phyloP scores from a whole-genome alignment of 2,797 vertebrate species.

The Sebastiscus albofasciatus region DNA sequence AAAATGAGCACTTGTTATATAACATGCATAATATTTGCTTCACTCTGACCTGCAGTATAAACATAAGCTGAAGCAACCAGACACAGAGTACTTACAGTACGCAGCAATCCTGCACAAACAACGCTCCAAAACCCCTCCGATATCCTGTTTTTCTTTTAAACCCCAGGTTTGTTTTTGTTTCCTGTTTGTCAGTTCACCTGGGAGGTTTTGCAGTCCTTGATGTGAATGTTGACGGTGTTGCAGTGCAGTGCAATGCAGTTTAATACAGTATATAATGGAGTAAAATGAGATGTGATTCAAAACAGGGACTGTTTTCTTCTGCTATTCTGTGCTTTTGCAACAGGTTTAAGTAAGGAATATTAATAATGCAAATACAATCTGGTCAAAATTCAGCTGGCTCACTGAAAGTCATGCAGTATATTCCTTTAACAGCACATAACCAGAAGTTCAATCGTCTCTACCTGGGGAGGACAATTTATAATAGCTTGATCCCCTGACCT shows the following conservation, averaged over 20 bases:
- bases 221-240: neutral
- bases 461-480: too few species aligned
- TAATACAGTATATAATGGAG: neutral
- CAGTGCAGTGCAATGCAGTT: neutral
- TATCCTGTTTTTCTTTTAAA: neutral
- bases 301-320: neutral
- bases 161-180: neutral
- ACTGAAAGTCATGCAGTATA: too few species aligned
- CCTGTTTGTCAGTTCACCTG: neutral
- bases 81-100: neutral
- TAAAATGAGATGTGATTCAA: neutral
- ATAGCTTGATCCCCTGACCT: too few species aligned
- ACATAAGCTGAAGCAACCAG: neutral
- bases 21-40: constrained; percentile 2
- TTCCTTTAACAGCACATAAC: too few species aligned
- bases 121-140: neutral
- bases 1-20: neutral
- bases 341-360: neutral
- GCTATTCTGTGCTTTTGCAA: neutral
- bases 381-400: neutral
- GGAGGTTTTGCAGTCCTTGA: neutral
- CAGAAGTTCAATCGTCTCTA: too few species aligned
- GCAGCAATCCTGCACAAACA: neutral
- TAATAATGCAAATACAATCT: too few species aligned
- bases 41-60: neutral